Conservation (phyloP, 2,888 invertebrate species). For the Labia minor region DNA sequence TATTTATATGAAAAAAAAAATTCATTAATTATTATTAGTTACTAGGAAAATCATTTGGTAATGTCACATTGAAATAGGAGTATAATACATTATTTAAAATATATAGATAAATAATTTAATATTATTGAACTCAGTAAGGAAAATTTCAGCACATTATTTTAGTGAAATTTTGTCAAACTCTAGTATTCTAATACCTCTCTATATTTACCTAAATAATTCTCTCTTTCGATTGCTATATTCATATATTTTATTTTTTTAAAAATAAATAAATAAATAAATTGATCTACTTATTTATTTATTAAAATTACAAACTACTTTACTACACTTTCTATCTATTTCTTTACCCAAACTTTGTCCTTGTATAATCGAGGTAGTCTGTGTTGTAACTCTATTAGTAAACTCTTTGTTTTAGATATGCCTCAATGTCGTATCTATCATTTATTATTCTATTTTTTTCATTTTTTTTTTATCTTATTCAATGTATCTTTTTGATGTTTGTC, state of each 20-base stretch:
- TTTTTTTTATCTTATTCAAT: constrained; percentile 30
- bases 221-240: not conserved
- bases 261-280: constrained; percentile 15
- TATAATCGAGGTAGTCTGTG: constrained; percentile 13
- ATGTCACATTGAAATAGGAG: too few species aligned
- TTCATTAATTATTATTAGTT: too few species aligned
- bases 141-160: too few species aligned
- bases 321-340: constrained; percentile 14
- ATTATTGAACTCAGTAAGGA: too few species aligned
- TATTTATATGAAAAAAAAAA: too few species aligned
- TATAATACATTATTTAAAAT: too few species aligned
- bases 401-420: constrained; percentile 15
- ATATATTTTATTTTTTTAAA: constrained; percentile 5
- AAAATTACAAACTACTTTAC: not conserved
- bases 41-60: too few species aligned
- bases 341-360: constrained; percentile 15
- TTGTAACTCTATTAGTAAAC: not conserved
- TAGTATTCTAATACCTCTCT: not conserved
- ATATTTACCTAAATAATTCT: not conserved
- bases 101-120: too few species aligned
- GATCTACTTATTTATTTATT: constrained; percentile 13
- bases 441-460: constrained; percentile 28
- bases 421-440: constrained; percentile 20
- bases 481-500: constrained; percentile 37
- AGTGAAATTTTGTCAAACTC: too few species aligned